Percentiles rank a stretch among this genome's conserved stretches.
Conservation (phyloP, 2,113 vertebrate genomes). For the Callaeas wilsoni region DNA sequence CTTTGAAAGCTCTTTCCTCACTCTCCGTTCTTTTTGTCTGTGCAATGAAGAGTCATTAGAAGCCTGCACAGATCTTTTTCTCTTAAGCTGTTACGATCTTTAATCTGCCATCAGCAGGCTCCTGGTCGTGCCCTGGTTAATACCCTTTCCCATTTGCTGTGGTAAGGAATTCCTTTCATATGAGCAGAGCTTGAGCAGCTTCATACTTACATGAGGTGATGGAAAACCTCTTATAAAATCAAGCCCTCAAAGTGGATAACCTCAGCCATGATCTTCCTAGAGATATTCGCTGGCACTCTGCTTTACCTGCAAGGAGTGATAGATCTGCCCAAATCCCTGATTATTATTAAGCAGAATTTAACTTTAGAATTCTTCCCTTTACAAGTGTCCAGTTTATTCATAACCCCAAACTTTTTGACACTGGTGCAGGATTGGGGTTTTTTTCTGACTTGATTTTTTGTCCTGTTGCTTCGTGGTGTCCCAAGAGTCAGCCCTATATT, state of each 20-base stretch:
- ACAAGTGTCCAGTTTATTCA: neutral
- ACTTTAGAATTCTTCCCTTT: neutral
- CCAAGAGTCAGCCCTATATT: neutral
- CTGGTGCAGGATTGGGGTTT: accelerated
- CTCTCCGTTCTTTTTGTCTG: neutral
- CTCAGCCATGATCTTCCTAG: neutral
- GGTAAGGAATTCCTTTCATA: neutral
- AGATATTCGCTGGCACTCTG: neutral
- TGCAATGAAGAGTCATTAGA: neutral
- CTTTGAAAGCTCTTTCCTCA: neutral
- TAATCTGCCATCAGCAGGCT: neutral
- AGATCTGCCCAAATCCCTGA: neutral
- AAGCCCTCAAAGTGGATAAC: neutral
- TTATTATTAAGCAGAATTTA: neutral
- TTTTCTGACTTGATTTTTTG: neutral
- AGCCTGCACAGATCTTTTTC: neutral
- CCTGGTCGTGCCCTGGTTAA: neutral
- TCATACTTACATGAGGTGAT: neutral
- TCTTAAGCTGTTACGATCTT: neutral
- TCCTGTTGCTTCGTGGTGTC: neutral
- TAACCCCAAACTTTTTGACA: neutral
- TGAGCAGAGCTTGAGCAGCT: neutral
- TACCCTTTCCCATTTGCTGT: neutral
- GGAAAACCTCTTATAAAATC: constrained; percentile 44
- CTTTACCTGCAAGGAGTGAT: neutral